These are phyloP conservation scores for Silvanus unidentatus DNA, from an alignment of 2,888 invertebrate species.

Conservation along the genomic window DNA sequence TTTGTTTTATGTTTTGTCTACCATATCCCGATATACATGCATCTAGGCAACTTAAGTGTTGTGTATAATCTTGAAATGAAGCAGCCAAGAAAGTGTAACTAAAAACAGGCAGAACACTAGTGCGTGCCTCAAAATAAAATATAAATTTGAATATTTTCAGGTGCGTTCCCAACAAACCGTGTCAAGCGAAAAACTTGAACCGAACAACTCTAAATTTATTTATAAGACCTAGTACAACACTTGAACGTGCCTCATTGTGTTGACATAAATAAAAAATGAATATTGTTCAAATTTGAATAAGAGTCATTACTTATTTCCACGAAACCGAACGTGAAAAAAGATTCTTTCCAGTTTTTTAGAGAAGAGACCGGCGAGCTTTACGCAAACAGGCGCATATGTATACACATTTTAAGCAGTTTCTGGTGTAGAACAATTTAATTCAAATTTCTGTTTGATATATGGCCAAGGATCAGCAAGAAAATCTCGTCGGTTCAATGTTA, in stretches of 20 bases:
- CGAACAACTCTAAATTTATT: too few species aligned
- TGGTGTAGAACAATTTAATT: constrained; percentile 21
- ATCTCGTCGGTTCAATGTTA: constrained; percentile 17
- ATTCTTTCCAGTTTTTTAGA: too few species aligned
- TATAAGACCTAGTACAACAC: too few species aligned
- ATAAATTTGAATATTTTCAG: constrained; percentile 9
- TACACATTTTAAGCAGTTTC: constrained; percentile 2
- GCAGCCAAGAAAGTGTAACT: neutral
- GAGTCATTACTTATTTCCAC: too few species aligned
- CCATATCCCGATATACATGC: constrained; percentile 20
- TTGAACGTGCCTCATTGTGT: too few species aligned
- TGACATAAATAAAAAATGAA: too few species aligned
- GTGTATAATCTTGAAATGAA: constrained; percentile 3
- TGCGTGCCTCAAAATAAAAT: constrained; percentile 28
- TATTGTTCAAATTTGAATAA: too few species aligned
- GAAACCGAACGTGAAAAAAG: too few species aligned
- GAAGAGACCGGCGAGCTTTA: too few species aligned
- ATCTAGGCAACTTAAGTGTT: neutral
- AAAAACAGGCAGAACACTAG: constrained; percentile 5
- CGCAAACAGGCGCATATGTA: too few species aligned
- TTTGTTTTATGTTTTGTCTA: constrained; percentile 25
- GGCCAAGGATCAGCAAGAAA: constrained; percentile 26
- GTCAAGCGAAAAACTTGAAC: too few species aligned
- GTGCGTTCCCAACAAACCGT: too few species aligned
- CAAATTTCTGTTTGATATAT: constrained; percentile 24